These are phyloP conservation scores for Antitype chi DNA, from an alignment of 2,888 invertebrate genomes.

Conservation along the genomic window DNA sequence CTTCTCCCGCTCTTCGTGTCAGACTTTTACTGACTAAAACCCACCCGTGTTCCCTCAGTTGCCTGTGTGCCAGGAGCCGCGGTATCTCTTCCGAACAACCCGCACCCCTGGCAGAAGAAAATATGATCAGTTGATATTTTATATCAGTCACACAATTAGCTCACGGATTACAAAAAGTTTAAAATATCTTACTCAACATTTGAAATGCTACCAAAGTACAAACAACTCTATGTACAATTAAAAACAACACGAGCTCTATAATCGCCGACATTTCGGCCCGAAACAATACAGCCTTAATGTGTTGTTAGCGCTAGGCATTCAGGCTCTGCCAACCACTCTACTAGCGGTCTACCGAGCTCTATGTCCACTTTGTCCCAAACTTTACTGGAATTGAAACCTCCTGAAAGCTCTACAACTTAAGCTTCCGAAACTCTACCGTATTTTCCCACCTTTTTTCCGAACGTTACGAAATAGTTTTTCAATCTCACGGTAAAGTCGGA, in stretches of 20 bases:
- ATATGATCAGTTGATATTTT: no score
- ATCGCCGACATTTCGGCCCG: background rate
- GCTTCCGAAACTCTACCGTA: conserved; percentile 52
- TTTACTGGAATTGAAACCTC: conserved; percentile 62
- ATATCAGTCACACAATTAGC: no score
- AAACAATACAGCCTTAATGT: conserved; percentile 36
- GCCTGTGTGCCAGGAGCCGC: no score
- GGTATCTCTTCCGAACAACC: no score
- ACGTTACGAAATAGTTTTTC: conserved; percentile 60
- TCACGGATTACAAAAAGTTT: background rate
- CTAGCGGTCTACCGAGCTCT: conserved; percentile 54
- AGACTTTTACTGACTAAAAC: no score
- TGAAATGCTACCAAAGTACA: background rate
- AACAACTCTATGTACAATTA: conserved; percentile 1
- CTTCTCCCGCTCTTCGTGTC: no score
- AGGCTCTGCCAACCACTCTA: conserved; percentile 34
- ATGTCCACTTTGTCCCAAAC: conserved; percentile 57
- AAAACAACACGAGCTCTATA: conserved; percentile 6
- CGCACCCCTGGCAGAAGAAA: no score
- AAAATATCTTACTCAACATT: background rate
- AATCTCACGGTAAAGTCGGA: conserved; percentile 51
- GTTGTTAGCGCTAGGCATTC: conserved; percentile 36
- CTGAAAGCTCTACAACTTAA: conserved; percentile 56
- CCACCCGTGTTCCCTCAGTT: no score
- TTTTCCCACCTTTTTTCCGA: conserved; percentile 60